phyloP scores from a whole-genome alignment of 2,888 invertebrate species.

The Nomada hirtipes region DNA sequence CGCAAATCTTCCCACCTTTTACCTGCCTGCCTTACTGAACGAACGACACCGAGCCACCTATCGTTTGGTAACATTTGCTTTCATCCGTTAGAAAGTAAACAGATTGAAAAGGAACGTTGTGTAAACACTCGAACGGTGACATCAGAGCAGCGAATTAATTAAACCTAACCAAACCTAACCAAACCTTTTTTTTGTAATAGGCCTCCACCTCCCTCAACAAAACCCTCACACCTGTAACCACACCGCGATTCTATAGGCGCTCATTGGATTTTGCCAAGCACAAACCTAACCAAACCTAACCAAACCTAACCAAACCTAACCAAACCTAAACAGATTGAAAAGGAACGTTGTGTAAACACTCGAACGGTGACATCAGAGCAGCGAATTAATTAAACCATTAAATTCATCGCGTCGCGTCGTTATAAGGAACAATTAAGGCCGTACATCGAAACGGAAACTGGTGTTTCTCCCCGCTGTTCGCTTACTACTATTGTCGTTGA shows the following conservation, averaged over 20 bases:
- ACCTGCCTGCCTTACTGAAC: no score
- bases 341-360: not conserved
- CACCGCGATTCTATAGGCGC: no score
- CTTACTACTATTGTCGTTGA: slow-evolving; percentile 49
- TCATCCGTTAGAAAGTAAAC: not conserved
- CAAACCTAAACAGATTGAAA: not conserved
- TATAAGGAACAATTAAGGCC: slow-evolving; percentile 47
- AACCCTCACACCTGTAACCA: no score
- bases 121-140: not conserved
- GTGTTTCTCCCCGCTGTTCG: slow-evolving; percentile 28
- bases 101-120: not conserved
- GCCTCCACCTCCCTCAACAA: no score
- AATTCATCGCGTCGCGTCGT: slow-evolving; percentile 31
- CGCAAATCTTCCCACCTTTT: not conserved
- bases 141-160: slow-evolving; percentile 40
- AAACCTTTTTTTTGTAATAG: no score
- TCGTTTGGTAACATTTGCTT: not conserved
- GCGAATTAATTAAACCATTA: slow-evolving; percentile 52
- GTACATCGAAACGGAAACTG: slow-evolving; percentile 44
- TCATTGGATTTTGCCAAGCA: no score
- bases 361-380: slow-evolving; percentile 1
- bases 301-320: no score
- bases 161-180: no score
- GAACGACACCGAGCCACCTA: no score
- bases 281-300: no score